Evolutionary conservation across 1,140 invertebrate genomes (phyloP).

Genomic region (Hetaerina americana): DNA sequence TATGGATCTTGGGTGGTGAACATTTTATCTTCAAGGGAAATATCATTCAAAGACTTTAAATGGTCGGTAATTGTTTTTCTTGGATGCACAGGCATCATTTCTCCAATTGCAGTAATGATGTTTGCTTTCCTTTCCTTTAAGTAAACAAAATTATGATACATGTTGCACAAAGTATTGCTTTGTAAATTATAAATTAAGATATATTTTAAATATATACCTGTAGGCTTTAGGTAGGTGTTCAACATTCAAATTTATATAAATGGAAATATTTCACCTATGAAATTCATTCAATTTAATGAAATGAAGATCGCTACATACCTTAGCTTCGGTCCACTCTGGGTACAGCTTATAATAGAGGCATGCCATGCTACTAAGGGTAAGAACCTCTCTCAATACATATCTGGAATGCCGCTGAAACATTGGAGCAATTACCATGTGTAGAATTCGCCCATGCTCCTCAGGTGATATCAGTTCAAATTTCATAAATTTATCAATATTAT

Average conservation of each 20-base stretch:
- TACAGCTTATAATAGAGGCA: constrained; percentile 36
- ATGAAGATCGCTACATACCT: constrained; percentile 24
- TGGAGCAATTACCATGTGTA: constrained; percentile 40
- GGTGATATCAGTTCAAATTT: constrained; percentile 29
- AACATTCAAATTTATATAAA: no score
- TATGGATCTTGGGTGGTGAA: constrained; percentile 21
- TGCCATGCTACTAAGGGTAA: constrained; percentile 30
- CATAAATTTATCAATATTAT: constrained; percentile 38
- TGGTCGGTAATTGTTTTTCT: constrained; percentile 22
- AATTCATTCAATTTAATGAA: no score
- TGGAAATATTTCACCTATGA: no score
- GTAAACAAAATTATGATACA: no score
- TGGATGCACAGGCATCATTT: constrained; percentile 27
- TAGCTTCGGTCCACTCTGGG: constrained; percentile 21
- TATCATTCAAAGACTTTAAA: constrained; percentile 3
- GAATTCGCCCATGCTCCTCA: constrained; percentile 33
- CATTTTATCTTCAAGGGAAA: not conserved
- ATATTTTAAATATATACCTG: no score
- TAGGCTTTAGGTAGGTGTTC: no score
- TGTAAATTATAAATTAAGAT: no score
- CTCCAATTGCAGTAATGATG: constrained; percentile 20
- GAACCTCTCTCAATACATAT: constrained; percentile 43
- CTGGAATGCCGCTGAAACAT: constrained; percentile 39
- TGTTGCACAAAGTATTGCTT: no score
- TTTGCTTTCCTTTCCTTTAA: no score